Percentiles rank a stretch among this genome's conserved stretches.
Evolutionary conservation across 53 echinoderm and acorn worm genomes (phyloP).

Genomic region (Paracentrotus lividus): DNA sequence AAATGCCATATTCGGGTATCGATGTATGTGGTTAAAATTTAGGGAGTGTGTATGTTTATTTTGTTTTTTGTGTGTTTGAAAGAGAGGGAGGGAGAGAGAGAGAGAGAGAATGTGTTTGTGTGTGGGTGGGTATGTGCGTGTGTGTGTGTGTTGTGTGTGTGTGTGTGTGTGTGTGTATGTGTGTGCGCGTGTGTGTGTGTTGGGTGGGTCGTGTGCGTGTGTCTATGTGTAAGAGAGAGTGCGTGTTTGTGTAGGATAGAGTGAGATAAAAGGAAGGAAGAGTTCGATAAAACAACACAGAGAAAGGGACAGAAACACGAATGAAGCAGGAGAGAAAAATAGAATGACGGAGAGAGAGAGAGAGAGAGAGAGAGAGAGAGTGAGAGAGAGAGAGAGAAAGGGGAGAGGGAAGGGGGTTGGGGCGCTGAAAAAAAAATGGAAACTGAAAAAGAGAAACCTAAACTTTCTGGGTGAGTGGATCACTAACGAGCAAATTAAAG

Average conservation of each 20-base stretch:
- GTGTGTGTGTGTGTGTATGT: not conserved
- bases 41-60: too few relatives aligned
- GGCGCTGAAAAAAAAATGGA: too few relatives aligned
- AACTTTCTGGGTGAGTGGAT: constrained; percentile 44
- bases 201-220: not conserved
- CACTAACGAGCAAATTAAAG: constrained; percentile 67
- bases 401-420: not conserved
- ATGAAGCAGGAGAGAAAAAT: not conserved
- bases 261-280: not conserved
- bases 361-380: not conserved
- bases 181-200: not conserved
- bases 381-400: constrained; percentile 2
- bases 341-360: not conserved
- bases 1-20: too few relatives aligned
- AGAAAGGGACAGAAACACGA: not conserved
- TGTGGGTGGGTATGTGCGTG: too few relatives aligned
- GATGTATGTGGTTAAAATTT: too few relatives aligned
- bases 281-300: not conserved
- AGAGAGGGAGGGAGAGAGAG: too few relatives aligned
- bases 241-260: not conserved
- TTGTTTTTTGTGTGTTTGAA: too few relatives aligned
- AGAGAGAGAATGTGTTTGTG: too few relatives aligned
- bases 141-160: too few relatives aligned
- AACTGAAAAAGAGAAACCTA: not conserved
- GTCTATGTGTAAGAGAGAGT: not conserved